Evolutionary conservation across 35 echinoderm and acorn worm species (phyloP).

Genomic region (Strongylocentrotus purpuratus): DNA sequence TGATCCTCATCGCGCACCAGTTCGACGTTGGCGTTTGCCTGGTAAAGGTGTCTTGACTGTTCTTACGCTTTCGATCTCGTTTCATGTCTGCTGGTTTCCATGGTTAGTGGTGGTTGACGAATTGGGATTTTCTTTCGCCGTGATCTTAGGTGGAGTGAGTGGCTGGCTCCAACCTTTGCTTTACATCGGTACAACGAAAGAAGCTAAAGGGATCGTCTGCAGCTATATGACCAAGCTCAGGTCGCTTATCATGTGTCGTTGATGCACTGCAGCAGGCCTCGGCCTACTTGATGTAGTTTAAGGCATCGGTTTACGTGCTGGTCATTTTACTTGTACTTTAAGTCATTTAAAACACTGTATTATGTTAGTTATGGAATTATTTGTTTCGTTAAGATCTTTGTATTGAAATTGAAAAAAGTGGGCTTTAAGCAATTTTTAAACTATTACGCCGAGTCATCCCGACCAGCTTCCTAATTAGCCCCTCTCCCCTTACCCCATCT

Average conservation of each 20-base stretch:
- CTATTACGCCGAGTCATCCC: no score
- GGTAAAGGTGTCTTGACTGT: background rate
- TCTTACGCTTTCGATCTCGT: background rate
- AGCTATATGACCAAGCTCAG: background rate
- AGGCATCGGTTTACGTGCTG: no score
- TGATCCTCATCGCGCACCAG: background rate
- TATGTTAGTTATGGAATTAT: no score
- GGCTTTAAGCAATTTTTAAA: no score
- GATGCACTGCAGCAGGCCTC: background rate
- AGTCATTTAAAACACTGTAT: no score
- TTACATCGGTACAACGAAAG: conserved; percentile 5
- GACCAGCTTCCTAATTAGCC: no score
- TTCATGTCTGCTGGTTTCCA: background rate
- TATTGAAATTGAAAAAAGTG: no score
- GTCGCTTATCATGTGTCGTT: background rate
- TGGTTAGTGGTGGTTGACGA: background rate
- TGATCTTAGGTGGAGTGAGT: background rate
- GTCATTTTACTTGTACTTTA: no score
- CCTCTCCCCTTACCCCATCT: no score
- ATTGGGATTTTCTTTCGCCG: background rate
- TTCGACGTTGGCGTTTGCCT: background rate
- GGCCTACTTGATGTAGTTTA: no score
- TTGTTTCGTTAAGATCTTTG: no score
- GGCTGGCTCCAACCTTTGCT: background rate
- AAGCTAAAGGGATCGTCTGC: background rate